Conservation (phyloP, 2,888 invertebrate genomes). For the Calameuta idolon region DNA sequence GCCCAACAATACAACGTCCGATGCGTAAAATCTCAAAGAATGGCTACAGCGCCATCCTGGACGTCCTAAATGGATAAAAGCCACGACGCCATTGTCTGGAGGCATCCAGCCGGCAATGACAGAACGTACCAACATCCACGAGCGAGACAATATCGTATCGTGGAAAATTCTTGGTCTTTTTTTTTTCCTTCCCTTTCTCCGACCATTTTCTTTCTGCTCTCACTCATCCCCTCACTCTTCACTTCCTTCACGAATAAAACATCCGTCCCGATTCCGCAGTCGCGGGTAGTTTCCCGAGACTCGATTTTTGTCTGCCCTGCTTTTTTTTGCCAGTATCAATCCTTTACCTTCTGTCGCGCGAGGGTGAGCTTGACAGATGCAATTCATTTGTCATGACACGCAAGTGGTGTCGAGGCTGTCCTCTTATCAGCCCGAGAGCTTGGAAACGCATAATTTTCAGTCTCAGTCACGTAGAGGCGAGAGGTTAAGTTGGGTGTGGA, state of each 20-base stretch:
- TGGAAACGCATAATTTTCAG: neutral
- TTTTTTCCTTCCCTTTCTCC: neutral
- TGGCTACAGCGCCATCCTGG: neutral
- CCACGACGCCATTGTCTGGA: conserved; percentile 39
- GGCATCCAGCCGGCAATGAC: conserved; percentile 50
- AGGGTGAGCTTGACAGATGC: neutral
- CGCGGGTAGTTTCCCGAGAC: neutral
- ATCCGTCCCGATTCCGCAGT: neutral
- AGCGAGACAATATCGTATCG: conserved; percentile 38
- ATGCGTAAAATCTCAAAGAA: conserved; percentile 7
- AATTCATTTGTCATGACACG: neutral
- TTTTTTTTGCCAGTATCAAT: neutral
- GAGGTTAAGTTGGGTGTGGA: neutral
- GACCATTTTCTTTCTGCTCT: neutral
- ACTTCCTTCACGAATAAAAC: neutral
- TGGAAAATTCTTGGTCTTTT: neutral
- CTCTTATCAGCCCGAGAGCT: neutral
- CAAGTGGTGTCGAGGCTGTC: neutral
- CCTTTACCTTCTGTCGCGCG: neutral
- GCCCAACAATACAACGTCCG: neutral
- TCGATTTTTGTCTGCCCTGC: neutral
- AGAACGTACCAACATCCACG: conserved; percentile 46
- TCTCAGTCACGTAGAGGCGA: neutral
- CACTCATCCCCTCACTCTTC: neutral
- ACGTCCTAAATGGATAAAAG: conserved; percentile 2